A percentile compares a stretch with the other conserved stretches of the same genome.
phyloP scores from a whole-genome alignment of 2,113 vertebrate genomes.

The Brachirus orientalis region DNA sequence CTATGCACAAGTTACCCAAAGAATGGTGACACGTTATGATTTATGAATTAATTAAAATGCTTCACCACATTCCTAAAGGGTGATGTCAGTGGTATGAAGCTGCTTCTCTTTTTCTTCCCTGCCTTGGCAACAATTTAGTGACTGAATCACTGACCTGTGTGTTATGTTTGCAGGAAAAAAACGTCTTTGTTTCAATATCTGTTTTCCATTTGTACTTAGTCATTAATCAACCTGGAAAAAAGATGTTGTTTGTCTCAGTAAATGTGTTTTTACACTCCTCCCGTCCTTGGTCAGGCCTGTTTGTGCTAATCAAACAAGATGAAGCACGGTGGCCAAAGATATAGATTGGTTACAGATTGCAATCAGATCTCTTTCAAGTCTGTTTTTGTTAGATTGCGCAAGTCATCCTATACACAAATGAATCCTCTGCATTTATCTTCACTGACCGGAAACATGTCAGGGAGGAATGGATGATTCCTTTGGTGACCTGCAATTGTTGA shows the following conservation, averaged over 20 bases:
- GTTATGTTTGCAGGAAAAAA: conserved; percentile 50
- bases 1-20: conserved; percentile 12
- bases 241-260: too few relatives aligned
- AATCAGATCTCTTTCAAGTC: conserved; percentile 34
- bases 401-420: conserved; percentile 31
- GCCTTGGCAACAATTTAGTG: conserved; percentile 40
- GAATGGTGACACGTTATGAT: conserved; percentile 41
- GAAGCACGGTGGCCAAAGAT: conserved; percentile 49
- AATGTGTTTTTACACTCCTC: conserved; percentile 45
- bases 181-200: conserved; percentile 53
- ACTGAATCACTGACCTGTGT: too few relatives aligned
- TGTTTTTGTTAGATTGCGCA: conserved; percentile 29
- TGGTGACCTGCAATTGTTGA: conserved; percentile 53
- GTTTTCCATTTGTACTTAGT: conserved; percentile 55
- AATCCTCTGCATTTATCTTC: conserved; percentile 35
- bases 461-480: conserved; percentile 31
- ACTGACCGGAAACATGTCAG: conserved; percentile 33
- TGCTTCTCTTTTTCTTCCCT: conserved; percentile 15
- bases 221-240: conserved; percentile 64
- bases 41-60: conserved; percentile 62
- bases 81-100: too few relatives aligned
- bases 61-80: conserved; percentile 11
- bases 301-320: conserved; percentile 37
- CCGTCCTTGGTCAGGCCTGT: conserved; percentile 37
- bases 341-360: conserved; percentile 19